phyloP scores from a whole-genome alignment of 2,888 invertebrate genomes.

The Odontothrips loti region DNA sequence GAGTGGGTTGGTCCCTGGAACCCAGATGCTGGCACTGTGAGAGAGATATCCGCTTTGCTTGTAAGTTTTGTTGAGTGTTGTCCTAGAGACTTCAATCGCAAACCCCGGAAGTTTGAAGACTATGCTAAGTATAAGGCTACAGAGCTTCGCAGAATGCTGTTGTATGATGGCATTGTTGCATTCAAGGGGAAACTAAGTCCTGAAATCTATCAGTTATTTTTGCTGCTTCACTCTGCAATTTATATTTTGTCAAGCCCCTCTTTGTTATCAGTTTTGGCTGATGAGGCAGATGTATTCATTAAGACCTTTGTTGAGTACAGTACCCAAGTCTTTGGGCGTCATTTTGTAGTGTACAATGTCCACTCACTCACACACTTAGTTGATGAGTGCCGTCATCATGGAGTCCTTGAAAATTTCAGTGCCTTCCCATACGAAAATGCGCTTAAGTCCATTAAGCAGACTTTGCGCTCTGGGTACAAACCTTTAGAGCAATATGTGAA shows the following conservation, averaged over 20 bases:
- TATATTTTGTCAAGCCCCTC: not conserved
- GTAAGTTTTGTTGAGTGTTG: not conserved
- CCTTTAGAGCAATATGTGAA: too few species aligned
- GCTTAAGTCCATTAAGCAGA: too few species aligned
- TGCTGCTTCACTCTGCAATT: not conserved
- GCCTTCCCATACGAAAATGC: not conserved
- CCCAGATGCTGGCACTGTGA: not conserved
- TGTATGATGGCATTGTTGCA: too few species aligned
- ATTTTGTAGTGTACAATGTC: not conserved
- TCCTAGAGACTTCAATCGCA: not conserved
- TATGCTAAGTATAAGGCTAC: not conserved
- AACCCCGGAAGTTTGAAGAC: not conserved
- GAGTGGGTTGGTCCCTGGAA: not conserved
- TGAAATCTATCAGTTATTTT: not conserved
- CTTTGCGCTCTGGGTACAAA: not conserved
- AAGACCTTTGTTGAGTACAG: not conserved
- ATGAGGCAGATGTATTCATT: not conserved
- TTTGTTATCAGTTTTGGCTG: not conserved
- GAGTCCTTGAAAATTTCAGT: too few species aligned
- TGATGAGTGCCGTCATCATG: not conserved
- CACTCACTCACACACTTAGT: too few species aligned
- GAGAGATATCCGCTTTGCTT: not conserved
- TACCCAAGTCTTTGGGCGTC: not conserved
- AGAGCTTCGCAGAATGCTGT: not conserved
- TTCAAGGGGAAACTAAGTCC: not conserved